phyloP scores from a whole-genome alignment of 2,797 vertebrate species.

The Serranus cabrilla region DNA sequence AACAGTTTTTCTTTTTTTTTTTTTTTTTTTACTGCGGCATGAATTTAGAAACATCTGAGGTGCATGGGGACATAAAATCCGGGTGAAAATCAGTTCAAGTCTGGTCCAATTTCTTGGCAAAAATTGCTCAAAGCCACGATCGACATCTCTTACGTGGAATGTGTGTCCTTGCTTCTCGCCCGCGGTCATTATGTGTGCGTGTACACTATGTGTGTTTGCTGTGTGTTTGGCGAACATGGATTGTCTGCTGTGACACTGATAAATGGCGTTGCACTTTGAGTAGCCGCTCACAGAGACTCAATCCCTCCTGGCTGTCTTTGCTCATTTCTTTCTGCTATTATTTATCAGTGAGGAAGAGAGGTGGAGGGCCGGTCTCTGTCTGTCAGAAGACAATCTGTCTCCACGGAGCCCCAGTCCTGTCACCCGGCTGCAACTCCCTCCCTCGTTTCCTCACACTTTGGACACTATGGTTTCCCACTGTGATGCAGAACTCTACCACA shows the following conservation, averaged over 20 bases:
- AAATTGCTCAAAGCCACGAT: slow-evolving; percentile 34
- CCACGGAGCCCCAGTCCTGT: slow-evolving; percentile 36
- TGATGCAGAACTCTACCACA: slow-evolving; percentile 3
- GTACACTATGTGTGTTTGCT: slow-evolving; percentile 29
- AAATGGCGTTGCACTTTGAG: slow-evolving; percentile 73
- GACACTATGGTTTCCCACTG: slow-evolving; percentile 4
- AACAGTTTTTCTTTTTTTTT: slow-evolving; percentile 18
- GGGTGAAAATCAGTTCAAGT: slow-evolving; percentile 31
- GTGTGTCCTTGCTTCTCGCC: slow-evolving; percentile 41
- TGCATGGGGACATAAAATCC: slow-evolving; percentile 6
- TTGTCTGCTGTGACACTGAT: slow-evolving; percentile 79
- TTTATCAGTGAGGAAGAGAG: slow-evolving; percentile 71
- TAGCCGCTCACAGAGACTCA: slow-evolving; percentile 57
- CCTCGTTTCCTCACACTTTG: slow-evolving; percentile 30
- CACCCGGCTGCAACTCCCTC: slow-evolving; percentile 34
- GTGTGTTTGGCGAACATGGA: slow-evolving; percentile 50
- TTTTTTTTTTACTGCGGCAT: not conserved
- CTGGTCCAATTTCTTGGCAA: not conserved
- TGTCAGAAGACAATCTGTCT: slow-evolving; percentile 70
- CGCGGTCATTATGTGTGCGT: slow-evolving; percentile 13
- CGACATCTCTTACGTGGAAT: slow-evolving; percentile 18
- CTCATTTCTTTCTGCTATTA: slow-evolving; percentile 71
- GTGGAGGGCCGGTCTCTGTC: slow-evolving; percentile 55
- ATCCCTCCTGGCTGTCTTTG: slow-evolving; percentile 73
- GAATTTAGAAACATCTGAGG: slow-evolving; percentile 8